Percentiles rank a stretch among this genome's conserved stretches.
Evolutionary conservation across 2,113 vertebrate genomes (phyloP).

Genomic region (Oreamnos americanus): DNA sequence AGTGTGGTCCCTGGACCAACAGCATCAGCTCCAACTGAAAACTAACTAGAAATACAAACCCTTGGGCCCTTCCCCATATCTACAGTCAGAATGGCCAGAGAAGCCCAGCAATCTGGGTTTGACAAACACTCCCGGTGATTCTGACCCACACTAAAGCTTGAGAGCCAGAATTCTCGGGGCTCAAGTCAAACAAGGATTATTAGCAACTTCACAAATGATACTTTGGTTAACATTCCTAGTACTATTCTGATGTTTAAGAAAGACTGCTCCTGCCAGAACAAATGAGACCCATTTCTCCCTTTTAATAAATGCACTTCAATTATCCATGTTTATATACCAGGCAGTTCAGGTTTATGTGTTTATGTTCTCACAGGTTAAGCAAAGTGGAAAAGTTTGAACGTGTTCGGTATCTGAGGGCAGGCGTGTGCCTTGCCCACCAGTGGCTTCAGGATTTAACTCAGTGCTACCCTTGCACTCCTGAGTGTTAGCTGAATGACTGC

Average conservation of each 20-base stretch:
- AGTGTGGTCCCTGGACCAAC: not conserved
- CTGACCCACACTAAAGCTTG: not conserved
- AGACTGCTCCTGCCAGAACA: not conserved
- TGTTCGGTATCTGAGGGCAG: not conserved
- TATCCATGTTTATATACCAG: not conserved
- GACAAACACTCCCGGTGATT: not conserved
- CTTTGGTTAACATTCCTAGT: not conserved
- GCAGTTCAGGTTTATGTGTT: not conserved
- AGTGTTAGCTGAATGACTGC: not conserved
- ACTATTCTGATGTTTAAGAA: not conserved
- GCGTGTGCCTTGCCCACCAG: not conserved
- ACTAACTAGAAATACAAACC: not conserved
- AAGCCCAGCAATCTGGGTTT: too few relatives aligned
- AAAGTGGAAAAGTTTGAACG: not conserved
- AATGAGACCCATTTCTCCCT: not conserved
- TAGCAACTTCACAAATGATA: not conserved
- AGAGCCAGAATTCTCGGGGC: not conserved
- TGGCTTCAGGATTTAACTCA: not conserved
- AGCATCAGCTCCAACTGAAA: not conserved
- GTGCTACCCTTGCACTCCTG: not conserved
- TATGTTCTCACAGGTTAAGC: not conserved
- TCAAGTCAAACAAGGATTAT: not conserved
- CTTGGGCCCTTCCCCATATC: not conserved
- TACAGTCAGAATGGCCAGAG: not conserved
- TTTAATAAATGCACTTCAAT: not conserved